Percentiles rank a stretch among this genome's conserved stretches.
Conservation (phyloP, 1,140 invertebrate genomes). For the Conus ventricosus region DNA sequence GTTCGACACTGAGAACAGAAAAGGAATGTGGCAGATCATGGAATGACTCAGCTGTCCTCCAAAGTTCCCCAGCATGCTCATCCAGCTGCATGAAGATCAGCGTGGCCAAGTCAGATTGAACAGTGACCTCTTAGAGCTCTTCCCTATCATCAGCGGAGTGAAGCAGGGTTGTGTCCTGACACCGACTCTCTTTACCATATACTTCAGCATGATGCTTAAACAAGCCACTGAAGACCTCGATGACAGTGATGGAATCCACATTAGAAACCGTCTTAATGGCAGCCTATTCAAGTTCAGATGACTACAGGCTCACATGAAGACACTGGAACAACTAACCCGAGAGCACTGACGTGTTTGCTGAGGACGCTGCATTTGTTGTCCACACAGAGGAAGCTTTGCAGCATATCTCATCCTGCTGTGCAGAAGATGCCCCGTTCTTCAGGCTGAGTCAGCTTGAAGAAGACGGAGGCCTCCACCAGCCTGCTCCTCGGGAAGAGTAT, state of each 20-base stretch:
- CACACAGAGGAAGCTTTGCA: slow-evolving; percentile 26
- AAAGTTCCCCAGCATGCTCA: too few species aligned
- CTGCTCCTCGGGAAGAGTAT: neutral
- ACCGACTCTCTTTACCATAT: too few species aligned
- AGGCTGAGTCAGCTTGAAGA: neutral
- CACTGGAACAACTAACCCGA: neutral
- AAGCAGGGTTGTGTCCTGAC: too few species aligned
- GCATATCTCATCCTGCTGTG: slow-evolving; percentile 15
- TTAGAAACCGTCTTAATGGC: neutral
- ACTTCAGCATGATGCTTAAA: too few species aligned
- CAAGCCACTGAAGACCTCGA: neutral
- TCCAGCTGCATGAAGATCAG: too few species aligned
- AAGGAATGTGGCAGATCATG: too few species aligned
- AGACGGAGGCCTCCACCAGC: slow-evolving; percentile 24
- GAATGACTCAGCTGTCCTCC: too few species aligned
- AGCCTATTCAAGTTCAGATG: too few species aligned
- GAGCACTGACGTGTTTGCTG: neutral
- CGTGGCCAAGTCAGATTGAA: neutral
- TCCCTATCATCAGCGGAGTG: too few species aligned
- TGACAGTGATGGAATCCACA: neutral
- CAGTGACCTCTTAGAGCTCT: neutral
- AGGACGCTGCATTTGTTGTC: neutral
- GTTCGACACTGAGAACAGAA: too few species aligned
- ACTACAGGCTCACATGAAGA: slow-evolving; percentile 3
- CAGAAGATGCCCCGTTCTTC: neutral